Percentiles rank a stretch among this genome's conserved stretches.
Evolutionary conservation across 2,113 vertebrate genomes (phyloP).

Genomic region (Saguinus midas): DNA sequence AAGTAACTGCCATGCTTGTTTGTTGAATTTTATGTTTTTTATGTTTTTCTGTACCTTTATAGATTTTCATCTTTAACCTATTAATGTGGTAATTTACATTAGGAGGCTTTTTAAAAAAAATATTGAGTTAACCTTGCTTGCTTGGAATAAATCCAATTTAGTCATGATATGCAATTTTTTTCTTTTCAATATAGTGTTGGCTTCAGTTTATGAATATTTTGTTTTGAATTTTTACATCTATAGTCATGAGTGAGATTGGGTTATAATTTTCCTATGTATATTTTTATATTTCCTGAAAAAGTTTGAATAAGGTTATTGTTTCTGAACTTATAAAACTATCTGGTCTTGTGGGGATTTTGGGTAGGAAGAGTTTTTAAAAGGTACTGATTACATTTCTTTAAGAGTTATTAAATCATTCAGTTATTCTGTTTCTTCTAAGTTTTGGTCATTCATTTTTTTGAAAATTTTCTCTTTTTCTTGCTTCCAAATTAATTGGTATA

Average conservation of each 20-base stretch:
- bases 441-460: neutral
- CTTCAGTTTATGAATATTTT: neutral
- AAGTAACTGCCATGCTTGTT: neutral
- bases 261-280: neutral
- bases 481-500: neutral
- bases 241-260: neutral
- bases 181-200: neutral
- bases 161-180: neutral
- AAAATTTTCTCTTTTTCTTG: neutral
- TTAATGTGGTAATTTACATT: neutral
- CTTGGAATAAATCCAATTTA: neutral
- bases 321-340: neutral
- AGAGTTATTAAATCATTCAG: neutral
- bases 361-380: neutral
- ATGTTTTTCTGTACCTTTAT: neutral
- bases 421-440: neutral
- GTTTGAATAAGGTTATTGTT: neutral
- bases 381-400: neutral
- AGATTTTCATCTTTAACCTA: neutral
- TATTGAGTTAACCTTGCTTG: neutral
- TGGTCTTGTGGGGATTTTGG: neutral
- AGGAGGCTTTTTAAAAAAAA: neutral
- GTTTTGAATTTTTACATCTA: neutral
- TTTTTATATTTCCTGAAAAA: neutral
- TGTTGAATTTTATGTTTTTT: neutral